Evolutionary conservation across 1,140 invertebrate species (phyloP), one percentile per base, ranked within the genome.

Genomic region (Brachionus asplanchnoidis): DNA sequence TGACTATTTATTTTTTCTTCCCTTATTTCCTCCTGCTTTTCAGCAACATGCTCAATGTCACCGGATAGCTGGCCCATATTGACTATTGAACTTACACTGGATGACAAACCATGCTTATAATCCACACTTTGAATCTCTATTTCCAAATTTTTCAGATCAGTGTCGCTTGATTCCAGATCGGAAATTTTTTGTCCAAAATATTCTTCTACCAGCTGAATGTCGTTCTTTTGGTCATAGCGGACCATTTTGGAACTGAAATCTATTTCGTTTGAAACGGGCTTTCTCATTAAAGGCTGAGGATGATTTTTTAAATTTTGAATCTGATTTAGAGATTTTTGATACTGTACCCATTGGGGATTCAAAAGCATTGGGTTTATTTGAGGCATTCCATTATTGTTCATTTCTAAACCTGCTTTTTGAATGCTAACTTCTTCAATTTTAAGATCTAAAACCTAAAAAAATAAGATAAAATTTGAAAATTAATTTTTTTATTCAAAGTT

Each of bases 71-170:
- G 8, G 2, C 73, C 73, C 42, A 77, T 26, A 26, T 46, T 77
- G 20, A 77, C 42, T 50, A 50, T 20, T 11, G 73, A 26, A 50
- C 20, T 77, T 14, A 36, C 32, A 77, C 20, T 77, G 0, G 73
- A 46, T 77, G 73, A 77, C 20, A 77, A 23, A 77, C 73, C 73
- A 50, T 77, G 73, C 20, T 77, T 50, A 26, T 26, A 77, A 50
- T 77, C 73, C 1, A 50, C 26, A 12, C 42, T 53, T 46, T 77
- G 73, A 23, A 77, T 50, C 42, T 77, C 73, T 46, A 77, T 73
- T 42, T 73, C 40, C 6, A 42, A 17, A 40, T 17, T 73, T 8
- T 40, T 11, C 32, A 42, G 17, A n/a, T 20, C 9, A 17, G 17
- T 40, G 17, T 20, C n/a, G 9, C 42, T 42, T 73, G 36, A 73